A percentile compares a stretch with the other conserved stretches of the same genome.
These are phyloP conservation scores for Turnix velox DNA, from an alignment of 2,113 vertebrate species.

Conservation along the genomic window DNA sequence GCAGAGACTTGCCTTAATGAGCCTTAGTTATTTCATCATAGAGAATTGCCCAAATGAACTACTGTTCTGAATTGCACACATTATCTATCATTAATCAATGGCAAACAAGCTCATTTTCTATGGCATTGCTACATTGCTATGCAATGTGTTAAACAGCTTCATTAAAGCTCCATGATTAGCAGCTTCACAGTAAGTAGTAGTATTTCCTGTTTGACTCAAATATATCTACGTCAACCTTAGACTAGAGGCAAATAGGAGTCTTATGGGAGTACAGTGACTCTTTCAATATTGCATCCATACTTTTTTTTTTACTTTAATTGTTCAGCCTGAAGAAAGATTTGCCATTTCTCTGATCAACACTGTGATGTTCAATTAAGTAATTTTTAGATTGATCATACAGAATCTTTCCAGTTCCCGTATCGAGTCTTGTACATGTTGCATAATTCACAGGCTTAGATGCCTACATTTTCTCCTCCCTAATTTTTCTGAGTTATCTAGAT, in stretches of 20 bases:
- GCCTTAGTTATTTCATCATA: neutral
- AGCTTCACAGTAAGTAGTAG: neutral
- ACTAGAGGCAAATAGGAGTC: neutral
- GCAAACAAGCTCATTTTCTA: conserved; percentile 29
- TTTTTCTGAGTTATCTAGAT: neutral
- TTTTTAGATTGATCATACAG: neutral
- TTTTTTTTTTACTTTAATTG: neutral
- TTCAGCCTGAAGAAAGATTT: neutral
- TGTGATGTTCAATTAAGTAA: neutral
- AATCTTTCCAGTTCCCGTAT: neutral
- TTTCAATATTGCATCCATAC: neutral
- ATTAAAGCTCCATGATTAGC: neutral
- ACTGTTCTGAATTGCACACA: neutral
- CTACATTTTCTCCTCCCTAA: neutral
- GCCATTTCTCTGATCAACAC: neutral
- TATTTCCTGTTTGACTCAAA: conserved; percentile 22
- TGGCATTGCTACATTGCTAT: conserved; percentile 28
- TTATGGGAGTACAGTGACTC: neutral
- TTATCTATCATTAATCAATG: conserved; percentile 38
- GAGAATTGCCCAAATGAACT: neutral
- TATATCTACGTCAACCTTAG: neutral
- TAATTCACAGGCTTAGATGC: neutral
- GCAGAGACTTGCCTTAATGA: neutral
- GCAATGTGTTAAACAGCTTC: neutral
- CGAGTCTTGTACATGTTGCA: neutral